Percentiles rank a stretch among this genome's conserved stretches.
phyloP scores from a whole-genome alignment of 2,113 vertebrate genomes.

The Spermophilus dauricus region DNA sequence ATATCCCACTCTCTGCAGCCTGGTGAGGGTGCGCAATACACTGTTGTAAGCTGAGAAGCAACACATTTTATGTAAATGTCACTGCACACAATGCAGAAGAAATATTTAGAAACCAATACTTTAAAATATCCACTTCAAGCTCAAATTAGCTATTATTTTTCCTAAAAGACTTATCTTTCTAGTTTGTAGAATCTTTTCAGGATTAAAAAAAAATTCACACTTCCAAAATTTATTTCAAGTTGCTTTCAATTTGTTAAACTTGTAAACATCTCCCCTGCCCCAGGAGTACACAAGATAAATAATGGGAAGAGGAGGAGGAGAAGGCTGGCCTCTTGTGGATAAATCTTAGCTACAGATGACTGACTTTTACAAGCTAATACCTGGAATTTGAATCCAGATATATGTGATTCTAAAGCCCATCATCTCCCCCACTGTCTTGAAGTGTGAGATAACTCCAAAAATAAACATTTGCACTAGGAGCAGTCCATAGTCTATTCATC shows the following conservation, averaged over 20 bases:
- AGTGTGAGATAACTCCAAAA: not conserved
- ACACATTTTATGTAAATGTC: not conserved
- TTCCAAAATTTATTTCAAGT: not conserved
- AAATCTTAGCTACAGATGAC: not conserved
- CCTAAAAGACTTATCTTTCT: not conserved
- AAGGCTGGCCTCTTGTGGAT: not conserved
- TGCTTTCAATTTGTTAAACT: not conserved
- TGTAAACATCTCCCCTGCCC: not conserved
- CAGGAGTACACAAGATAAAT: not conserved
- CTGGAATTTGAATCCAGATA: not conserved
- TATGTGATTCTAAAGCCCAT: not conserved
- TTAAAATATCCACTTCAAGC: not conserved
- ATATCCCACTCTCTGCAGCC: not conserved
- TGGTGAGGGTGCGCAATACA: not conserved
- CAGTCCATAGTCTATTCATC: slow-evolving; percentile 5
- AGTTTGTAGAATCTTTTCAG: not conserved
- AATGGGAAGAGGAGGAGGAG: not conserved
- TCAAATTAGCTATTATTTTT: not conserved
- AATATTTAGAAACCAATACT: not conserved
- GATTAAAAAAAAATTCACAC: not conserved
- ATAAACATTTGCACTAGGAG: not conserved
- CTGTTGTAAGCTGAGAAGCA: not conserved
- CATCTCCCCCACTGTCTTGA: not conserved
- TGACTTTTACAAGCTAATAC: not conserved
- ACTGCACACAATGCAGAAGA: not conserved